Percentiles rank a stretch among this genome's conserved stretches.
These are phyloP conservation scores for Caenorhabditis sp. DNA, from an alignment of 2,888 invertebrate genomes.

Conservation along the genomic window DNA sequence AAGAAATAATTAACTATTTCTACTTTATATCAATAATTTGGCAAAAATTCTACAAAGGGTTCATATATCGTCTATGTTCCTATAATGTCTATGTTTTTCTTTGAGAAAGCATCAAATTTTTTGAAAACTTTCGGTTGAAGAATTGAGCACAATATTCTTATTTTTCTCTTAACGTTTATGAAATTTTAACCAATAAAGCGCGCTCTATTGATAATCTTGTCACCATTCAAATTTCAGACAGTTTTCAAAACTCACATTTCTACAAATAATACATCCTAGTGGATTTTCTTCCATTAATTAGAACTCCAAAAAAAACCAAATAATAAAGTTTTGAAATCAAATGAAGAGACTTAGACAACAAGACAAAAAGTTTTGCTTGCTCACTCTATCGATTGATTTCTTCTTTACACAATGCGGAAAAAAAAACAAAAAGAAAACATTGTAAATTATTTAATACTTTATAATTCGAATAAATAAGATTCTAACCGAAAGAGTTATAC, in stretches of 20 bases:
- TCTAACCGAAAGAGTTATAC: constrained; percentile 1
- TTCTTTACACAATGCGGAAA: neutral
- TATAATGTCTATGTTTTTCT: no score
- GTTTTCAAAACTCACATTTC: constrained; percentile 23
- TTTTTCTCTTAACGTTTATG: no score
- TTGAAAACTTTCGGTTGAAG: no score
- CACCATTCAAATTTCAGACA: neutral
- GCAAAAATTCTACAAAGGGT: no score
- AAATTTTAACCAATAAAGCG: no score
- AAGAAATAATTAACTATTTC: neutral
- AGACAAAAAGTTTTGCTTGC: neutral
- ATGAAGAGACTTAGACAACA: neutral
- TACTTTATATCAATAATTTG: neutral
- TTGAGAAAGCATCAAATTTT: no score
- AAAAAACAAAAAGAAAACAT: neutral
- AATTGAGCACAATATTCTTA: no score
- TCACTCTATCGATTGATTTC: neutral
- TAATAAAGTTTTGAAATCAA: neutral
- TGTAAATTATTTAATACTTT: neutral
- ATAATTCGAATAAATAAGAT: neutral
- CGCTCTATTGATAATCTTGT: no score
- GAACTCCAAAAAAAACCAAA: neutral
- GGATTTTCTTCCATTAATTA: constrained; percentile 40
- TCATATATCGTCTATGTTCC: no score
- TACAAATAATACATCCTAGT: constrained; percentile 46